Conservation (phyloP, 2,797 vertebrate genomes). For the Oophaga sylvatica region DNA sequence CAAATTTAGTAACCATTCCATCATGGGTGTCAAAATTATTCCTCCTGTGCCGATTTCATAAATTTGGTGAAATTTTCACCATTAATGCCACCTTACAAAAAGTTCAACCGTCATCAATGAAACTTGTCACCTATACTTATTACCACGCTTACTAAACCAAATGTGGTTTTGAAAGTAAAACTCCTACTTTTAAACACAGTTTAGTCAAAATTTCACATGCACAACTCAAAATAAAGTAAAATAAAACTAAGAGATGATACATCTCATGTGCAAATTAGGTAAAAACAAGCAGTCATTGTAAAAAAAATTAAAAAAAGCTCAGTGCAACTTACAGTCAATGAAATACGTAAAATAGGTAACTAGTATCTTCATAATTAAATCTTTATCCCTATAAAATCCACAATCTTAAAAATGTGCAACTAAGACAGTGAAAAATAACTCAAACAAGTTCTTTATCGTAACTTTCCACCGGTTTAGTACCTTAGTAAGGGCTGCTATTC, state of each 20-base stretch:
- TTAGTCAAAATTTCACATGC: background rate
- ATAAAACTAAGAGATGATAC: background rate
- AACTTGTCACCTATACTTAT: background rate
- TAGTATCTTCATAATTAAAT: background rate
- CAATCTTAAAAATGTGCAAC: background rate
- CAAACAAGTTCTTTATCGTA: background rate
- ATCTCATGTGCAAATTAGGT: slow-evolving; percentile 32
- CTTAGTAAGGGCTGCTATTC: slow-evolving; percentile 98
- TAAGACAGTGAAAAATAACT: background rate
- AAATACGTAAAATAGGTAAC: background rate
- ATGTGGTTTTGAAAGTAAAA: background rate
- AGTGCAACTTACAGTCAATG: slow-evolving; percentile 4
- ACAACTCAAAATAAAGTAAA: background rate
- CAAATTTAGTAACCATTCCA: background rate
- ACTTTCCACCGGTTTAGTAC: slow-evolving; percentile 70
- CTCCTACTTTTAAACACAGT: background rate
- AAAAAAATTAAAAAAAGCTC: slow-evolving; percentile 2
- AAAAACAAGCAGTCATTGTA: slow-evolving; percentile 5
- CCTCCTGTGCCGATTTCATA: background rate
- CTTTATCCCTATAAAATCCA: background rate
- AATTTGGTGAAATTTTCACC: background rate
- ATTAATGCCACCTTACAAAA: too few relatives aligned
- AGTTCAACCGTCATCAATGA: background rate
- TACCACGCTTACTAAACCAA: background rate
- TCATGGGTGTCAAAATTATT: too few relatives aligned